A percentile compares a stretch with the other conserved stretches of the same genome.
These are phyloP conservation scores for Sporophila hypoxantha DNA, from an alignment of 2,113 vertebrate genomes.

Conservation along the genomic window DNA sequence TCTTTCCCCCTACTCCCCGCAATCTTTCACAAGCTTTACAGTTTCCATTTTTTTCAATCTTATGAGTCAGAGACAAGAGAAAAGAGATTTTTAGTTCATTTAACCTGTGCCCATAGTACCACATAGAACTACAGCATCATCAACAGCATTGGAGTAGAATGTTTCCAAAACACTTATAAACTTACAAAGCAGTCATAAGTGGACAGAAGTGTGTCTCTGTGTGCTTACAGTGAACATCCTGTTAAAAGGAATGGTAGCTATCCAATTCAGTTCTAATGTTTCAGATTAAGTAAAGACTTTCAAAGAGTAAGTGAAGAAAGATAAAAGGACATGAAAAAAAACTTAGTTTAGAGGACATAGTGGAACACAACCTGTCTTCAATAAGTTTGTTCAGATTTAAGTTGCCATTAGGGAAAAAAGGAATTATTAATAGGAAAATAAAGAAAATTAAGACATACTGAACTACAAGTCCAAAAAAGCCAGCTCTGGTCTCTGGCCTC, in stretches of 20 bases:
- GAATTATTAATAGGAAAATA: background rate
- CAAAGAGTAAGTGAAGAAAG: background rate
- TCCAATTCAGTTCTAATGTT: background rate
- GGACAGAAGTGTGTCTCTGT: background rate
- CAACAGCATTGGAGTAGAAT: background rate
- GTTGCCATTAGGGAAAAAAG: background rate
- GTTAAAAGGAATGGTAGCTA: background rate
- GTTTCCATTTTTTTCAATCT: background rate
- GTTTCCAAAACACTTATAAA: background rate
- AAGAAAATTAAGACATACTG: background rate
- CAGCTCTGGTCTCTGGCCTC: background rate
- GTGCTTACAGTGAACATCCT: background rate
- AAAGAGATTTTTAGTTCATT: background rate
- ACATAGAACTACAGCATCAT: background rate
- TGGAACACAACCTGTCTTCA: background rate
- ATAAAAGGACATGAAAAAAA: background rate
- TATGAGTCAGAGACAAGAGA: background rate
- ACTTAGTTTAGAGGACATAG: background rate
- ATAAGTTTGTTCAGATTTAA: background rate
- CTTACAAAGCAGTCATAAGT: background rate
- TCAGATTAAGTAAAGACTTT: background rate
- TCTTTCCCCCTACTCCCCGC: accelerated
- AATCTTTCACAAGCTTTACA: background rate
- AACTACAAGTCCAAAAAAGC: background rate
- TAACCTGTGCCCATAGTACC: background rate